Percentiles rank a stretch among this genome's conserved stretches.
Conservation (phyloP, 1,140 invertebrate species). For the Caenorhabditis inopinata region DNA sequence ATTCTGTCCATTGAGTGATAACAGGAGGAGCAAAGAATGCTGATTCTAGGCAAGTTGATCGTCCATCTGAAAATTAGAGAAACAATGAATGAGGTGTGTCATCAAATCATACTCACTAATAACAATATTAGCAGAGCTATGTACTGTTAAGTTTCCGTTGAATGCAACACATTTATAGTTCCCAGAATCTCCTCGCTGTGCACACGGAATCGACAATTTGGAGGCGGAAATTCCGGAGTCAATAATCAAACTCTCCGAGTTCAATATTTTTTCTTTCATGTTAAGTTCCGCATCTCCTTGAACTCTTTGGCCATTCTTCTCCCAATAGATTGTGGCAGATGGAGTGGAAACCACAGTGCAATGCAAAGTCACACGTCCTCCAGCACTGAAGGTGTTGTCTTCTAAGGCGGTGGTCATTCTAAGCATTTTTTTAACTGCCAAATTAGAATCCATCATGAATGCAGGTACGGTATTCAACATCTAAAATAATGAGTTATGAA, state of each 20-base stretch:
- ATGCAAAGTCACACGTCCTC: background rate
- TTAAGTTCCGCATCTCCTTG: background rate
- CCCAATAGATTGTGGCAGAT: background rate
- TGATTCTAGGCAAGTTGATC: background rate
- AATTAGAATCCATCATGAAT: too few relatives aligned
- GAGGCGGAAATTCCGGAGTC: background rate
- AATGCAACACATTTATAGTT: slow-evolving; percentile 20
- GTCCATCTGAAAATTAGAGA: background rate
- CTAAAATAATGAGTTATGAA: too few relatives aligned
- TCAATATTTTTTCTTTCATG: background rate
- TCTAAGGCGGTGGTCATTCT: background rate
- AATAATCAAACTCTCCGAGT: background rate
- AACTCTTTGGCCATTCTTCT: background rate
- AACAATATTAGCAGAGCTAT: background rate
- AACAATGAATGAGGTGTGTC: background rate
- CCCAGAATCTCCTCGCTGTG: background rate
- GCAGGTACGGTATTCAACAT: too few relatives aligned
- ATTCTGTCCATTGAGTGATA: slow-evolving; percentile 68
- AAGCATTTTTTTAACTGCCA: too few relatives aligned
- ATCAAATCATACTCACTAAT: background rate
- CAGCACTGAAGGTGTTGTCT: background rate
- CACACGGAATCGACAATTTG: slow-evolving; percentile 9
- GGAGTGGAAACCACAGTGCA: background rate
- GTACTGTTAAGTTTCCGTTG: background rate
- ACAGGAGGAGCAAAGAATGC: slow-evolving; percentile 63